Base-by-base conservation (phyloP, 2,888 invertebrate species). In the Drosophila mettleri region DNA sequence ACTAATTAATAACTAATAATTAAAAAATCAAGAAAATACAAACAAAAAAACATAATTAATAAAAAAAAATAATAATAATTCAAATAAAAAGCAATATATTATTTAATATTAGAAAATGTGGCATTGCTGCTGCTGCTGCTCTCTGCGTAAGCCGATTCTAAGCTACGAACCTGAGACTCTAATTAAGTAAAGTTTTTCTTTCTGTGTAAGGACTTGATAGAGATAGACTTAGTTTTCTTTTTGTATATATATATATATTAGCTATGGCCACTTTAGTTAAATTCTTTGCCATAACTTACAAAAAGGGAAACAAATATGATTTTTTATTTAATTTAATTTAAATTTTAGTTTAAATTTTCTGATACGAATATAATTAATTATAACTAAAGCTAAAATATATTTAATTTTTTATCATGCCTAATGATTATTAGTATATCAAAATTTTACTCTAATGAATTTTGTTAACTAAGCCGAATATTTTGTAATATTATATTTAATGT, bases 91-190 rank as follows among this genome's bases (percentile, higher is more conserved):
- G n/a, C n/a, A n/a, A n/a, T n/a, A n/a, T n/a, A n/a, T 46, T 33
- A 29, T 12, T 12, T 24, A 14, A 45, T 29, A 16, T 22, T 59
- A 45, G 64, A 58, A 41, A 81, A 69, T 65, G 62, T 65, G 69
- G 68, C 81, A 63, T 80, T 77, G 43, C 48, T 57, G n/a, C 55
- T 57, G n/a, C 55, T 55, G 53, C 10, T 38, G 20, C 55, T 14
- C 24, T 33, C 45, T 18, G 27, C 27, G 16, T n/a, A 22, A 43
- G 51, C n/a, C 16, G 38, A 16, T 52, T 60, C 38, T 63, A 64
- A 66, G 8, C 71, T 76, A 76, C 22, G 61, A 61, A 79, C 76
- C 80, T 79, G 76, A 76, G 76, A 43, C 29, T 70, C 80, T 80
- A 80, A 77, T 55, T 66, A 77, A 68, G 48, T 73, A 45, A 16